Base-by-base conservation (phyloP, 2,113 vertebrate genomes). In the Seriola quinqueradiata region DNA sequence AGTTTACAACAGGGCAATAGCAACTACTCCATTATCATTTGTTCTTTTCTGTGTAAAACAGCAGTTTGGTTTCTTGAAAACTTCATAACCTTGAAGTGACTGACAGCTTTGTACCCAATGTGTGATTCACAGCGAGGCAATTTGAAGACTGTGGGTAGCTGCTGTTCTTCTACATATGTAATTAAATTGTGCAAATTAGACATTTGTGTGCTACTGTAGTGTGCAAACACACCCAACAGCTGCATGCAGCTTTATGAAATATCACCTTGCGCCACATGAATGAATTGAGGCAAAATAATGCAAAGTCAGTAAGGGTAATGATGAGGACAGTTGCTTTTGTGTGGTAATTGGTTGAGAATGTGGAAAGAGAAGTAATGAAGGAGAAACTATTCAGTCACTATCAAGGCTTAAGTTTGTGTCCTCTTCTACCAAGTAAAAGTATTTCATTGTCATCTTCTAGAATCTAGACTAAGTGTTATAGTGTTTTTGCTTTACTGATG, bases 171-270 rank as follows among this genome's bases (percentile, higher is more conserved):
- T 58, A 44, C 71, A 60, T 19, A 16, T 86, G 66, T 73, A 83
- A 83, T 83, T 81, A 68, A 83, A 69, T 75, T 32, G 75, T 79
- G 70, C 50, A 83, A 79, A 83, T 79, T 32, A 65, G 73, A 85
- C 78, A 64, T 82, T 77, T 70, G 66, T 67, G 48, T 64, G 55
- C 74, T 9, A 13, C 57, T 34, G n/a, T 2, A 23, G 21, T 77
- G 60, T 9, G 4, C 57, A 67, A 81, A 81, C 42, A 65, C 19
- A 32, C 65, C 75, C 12, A 58, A 25, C n/a, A 40, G 55, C 46
- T 1, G 23, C 60, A 50, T n/a, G 36, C 52, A 66, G 60, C 8
- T 36, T 70, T 36, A 40, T 85, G 46, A 87, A 77, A 79, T 70
- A 72, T 83, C 52, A 83, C 67, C 68, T 75, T 57, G 16, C 2